Base-by-base conservation (phyloP, 2,888 invertebrate species). In the Geotrupes spiniger region DNA sequence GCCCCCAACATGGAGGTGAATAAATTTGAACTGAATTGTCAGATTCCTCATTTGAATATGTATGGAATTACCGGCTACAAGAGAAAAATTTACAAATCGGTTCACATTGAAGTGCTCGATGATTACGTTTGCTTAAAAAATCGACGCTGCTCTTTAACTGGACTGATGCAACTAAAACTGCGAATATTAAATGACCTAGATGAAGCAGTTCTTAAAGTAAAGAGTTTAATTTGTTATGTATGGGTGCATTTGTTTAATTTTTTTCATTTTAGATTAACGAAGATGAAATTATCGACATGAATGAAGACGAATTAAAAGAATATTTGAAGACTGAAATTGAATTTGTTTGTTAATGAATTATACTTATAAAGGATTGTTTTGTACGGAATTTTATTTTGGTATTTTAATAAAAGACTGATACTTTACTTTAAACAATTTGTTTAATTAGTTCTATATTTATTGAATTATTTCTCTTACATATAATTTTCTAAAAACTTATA, bases 31-130 rank as follows among this genome's bases (percentile, higher is more conserved):
- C 37, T 71, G n/a, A 51, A 47, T 6, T 64, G 58, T 31, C 65
- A 67, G 52, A 56, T 73, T 40, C 73, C 73, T 4, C 62, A 69
- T 48, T 55, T 72, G 37, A 68, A 72, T 56, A 67, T 73, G 40
- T 55, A 69, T 10, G 74, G 73, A 15, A 67, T 73, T 25, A 65
- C 65, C 27, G 73, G 71, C 1, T 71, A 66, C 49, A 61, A 59
- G 38, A 65, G 66, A 39, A 59, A 64, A 40, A 62, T 62, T 54
- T 63, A 64, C 33, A 71, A 70, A 46, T 58, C 57, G 16, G 63
- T 75, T 38, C 65, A 73, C 56, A 62, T 77, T 36, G 76, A 77
- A 61, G 57, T 76, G n/a, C 58, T 76, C 37, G 74, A 76, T 59
- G 63, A 70, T 9, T 62, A 61, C 29, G 72, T 70, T 5, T 68